Evolutionary conservation across 2,113 vertebrate species (phyloP).

Genomic region (Pterophyllum scalare): DNA sequence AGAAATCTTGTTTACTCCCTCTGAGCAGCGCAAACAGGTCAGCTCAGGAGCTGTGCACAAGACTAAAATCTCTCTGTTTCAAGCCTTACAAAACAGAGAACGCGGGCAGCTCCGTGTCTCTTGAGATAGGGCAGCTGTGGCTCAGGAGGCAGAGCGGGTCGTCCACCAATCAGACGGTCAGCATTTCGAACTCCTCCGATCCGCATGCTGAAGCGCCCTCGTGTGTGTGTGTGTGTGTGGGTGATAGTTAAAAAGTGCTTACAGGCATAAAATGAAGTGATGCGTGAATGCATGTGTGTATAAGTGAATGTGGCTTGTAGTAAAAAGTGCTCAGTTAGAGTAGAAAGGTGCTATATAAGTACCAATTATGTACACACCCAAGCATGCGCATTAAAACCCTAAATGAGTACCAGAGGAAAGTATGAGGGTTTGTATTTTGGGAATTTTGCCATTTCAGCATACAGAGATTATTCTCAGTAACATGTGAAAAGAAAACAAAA

Average conservation of each 20-base stretch:
- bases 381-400: neutral
- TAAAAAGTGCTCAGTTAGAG: neutral
- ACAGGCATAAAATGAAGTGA: neutral
- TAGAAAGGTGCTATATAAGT: neutral
- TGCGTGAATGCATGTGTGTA: too few species aligned
- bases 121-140: neutral
- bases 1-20: conserved; percentile 5
- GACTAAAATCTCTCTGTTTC: neutral
- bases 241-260: conserved; percentile 1
- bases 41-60: neutral
- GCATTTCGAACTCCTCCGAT: neutral
- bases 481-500: too few species aligned
- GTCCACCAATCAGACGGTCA: neutral
- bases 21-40: conserved; percentile 27
- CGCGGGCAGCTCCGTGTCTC: neutral
- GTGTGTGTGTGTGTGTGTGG: neutral
- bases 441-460: neutral
- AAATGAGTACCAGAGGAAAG: neutral
- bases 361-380: neutral
- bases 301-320: too few species aligned
- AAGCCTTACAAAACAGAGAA: neutral
- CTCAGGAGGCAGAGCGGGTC: neutral
- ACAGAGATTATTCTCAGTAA: neutral
- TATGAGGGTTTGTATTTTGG: neutral
- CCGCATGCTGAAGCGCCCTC: neutral